Evolutionary conservation across 2,797 vertebrate genomes (phyloP).

Genomic region (Urosaurus nigricauda): DNA sequence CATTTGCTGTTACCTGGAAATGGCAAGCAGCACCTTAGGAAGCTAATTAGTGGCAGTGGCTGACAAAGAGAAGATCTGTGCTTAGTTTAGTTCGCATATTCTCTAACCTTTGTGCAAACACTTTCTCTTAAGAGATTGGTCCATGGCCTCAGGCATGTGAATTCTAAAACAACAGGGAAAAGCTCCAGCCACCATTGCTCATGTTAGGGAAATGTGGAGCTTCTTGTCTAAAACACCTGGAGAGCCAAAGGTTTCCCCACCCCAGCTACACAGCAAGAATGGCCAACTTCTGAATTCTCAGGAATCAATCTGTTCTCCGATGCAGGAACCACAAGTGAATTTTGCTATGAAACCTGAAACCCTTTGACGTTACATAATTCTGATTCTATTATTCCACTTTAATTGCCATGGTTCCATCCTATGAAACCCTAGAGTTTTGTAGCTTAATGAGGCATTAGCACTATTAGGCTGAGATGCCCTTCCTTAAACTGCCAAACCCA

Average conservation of each 20-base stretch:
- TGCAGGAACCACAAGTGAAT: neutral
- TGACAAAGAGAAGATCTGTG: neutral
- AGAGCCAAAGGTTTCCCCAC: neutral
- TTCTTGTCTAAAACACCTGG: neutral
- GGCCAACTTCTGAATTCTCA: neutral
- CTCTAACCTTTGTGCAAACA: neutral
- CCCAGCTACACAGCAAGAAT: neutral
- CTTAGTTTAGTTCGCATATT: neutral
- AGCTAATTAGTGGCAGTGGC: slow-evolving; percentile 28
- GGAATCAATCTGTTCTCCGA: neutral
- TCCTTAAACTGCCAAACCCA: no score
- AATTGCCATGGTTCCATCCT: no score
- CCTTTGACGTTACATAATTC: no score
- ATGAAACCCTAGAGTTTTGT: no score
- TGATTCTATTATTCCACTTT: no score
- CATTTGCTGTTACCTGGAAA: slow-evolving; percentile 50
- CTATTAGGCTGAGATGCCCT: no score
- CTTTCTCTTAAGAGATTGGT: neutral
- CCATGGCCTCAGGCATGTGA: neutral
- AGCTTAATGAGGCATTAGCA: no score
- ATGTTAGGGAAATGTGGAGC: neutral
- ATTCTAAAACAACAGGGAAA: neutral
- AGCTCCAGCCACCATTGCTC: neutral
- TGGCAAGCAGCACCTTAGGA: slow-evolving; percentile 26
- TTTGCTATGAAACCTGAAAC: neutral